These are phyloP conservation scores for Eudorcas thomsonii DNA, from an alignment of 2,113 vertebrate genomes.

Conservation along the genomic window DNA sequence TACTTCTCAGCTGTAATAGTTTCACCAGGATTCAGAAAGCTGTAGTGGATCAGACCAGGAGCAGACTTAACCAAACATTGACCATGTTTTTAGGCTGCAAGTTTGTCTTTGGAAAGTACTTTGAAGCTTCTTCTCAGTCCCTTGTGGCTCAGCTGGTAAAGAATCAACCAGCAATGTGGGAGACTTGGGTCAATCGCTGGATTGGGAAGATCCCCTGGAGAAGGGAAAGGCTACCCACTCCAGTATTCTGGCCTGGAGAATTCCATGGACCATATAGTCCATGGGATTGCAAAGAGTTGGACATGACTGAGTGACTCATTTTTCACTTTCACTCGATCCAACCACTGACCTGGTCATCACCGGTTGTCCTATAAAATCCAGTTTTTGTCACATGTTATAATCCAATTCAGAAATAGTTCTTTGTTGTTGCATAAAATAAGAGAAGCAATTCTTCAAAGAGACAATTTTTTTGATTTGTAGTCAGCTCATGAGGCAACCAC, in stretches of 20 bases:
- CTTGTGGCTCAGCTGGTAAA: background rate
- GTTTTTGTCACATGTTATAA: background rate
- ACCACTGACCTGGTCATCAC: background rate
- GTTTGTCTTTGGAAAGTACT: background rate
- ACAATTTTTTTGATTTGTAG: background rate
- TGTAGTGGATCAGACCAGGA: background rate
- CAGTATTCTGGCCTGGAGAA: background rate
- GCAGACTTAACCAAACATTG: background rate
- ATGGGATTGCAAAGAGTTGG: background rate
- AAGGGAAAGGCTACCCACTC: background rate
- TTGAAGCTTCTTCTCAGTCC: background rate
- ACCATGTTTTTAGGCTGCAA: background rate
- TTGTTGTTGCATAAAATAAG: background rate
- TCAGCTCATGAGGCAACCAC: background rate
- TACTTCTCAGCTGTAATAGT: background rate
- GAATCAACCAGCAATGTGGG: background rate
- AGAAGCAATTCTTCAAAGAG: background rate
- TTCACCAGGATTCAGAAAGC: background rate
- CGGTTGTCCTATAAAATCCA: background rate
- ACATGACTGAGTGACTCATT: background rate
- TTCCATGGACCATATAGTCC: background rate
- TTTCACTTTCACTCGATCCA: background rate
- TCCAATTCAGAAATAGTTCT: background rate
- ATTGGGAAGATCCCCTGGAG: background rate
- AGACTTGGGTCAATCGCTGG: background rate